These are phyloP conservation scores for Drosophila mauritiana DNA, from an alignment of 1,140 invertebrate species.

Conservation along the genomic window DNA sequence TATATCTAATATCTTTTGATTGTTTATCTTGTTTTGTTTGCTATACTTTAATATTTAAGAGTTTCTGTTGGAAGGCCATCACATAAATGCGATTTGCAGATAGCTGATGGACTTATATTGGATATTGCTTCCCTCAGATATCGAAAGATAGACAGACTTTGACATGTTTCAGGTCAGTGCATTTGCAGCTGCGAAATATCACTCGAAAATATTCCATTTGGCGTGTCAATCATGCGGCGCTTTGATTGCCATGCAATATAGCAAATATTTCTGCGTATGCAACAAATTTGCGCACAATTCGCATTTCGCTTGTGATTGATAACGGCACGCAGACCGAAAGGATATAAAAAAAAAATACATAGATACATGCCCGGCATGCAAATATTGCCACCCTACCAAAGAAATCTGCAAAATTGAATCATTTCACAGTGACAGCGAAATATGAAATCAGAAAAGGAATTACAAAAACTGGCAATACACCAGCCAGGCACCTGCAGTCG, in stretches of 20 bases:
- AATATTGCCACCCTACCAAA: conserved; percentile 46
- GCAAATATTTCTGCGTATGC: conserved; percentile 51
- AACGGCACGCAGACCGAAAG: conserved; percentile 39
- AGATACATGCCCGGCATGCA: conserved; percentile 50
- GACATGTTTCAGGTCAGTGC: conserved; percentile 42
- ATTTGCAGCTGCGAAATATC: conserved; percentile 41
- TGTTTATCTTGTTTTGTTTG: too few species aligned
- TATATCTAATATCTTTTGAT: neutral
- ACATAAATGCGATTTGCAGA: conserved; percentile 3
- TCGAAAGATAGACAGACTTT: conserved; percentile 32
- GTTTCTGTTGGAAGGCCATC: neutral
- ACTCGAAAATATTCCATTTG: conserved; percentile 46
- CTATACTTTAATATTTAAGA: too few species aligned
- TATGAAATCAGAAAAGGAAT: conserved; percentile 78
- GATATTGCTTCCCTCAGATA: conserved; percentile 4
- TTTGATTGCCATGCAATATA: conserved; percentile 52
- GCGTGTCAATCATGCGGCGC: conserved; percentile 32
- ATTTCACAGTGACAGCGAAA: conserved; percentile 78
- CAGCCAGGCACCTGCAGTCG: conserved; percentile 24
- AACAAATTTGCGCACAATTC: conserved; percentile 60
- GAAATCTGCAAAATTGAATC: conserved; percentile 78
- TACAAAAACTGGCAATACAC: conserved; percentile 52
- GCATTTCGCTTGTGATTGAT: conserved; percentile 58
- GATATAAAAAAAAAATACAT: conserved; percentile 12
- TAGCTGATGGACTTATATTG: conserved; percentile 24